Conservation (phyloP, 2,113 vertebrate genomes). For the Colaptes auratus region DNA sequence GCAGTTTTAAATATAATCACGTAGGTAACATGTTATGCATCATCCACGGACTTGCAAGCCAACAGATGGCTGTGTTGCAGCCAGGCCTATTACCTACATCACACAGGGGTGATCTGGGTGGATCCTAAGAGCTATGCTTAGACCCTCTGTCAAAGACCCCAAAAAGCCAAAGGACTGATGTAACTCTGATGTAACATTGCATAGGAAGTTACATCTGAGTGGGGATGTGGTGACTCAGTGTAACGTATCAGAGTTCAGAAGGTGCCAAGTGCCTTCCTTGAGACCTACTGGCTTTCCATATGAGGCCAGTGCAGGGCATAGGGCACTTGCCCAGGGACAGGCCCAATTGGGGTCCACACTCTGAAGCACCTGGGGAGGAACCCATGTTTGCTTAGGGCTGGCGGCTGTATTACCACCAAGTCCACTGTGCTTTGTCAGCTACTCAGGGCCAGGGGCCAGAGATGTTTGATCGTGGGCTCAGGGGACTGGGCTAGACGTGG, state of each 20-base stretch:
- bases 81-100: accelerated
- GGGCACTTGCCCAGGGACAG: accelerated
- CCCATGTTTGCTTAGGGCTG: neutral
- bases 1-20: neutral
- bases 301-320: accelerated
- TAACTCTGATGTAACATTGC: neutral
- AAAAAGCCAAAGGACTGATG: neutral
- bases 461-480: accelerated
- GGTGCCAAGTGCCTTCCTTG: neutral
- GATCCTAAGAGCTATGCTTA: neutral
- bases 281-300: accelerated
- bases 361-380: accelerated
- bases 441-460: neutral
- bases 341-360: accelerated
- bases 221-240: neutral
- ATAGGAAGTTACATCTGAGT: accelerated
- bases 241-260: accelerated
- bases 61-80: accelerated
- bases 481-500: neutral
- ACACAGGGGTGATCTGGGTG: accelerated
- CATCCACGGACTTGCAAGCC: accelerated
- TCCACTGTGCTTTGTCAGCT: accelerated
- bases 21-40: accelerated
- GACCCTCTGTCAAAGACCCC: accelerated
- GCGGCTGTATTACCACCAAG: accelerated